Base-by-base conservation (phyloP, 2,797 vertebrate species). In the Selene dorsalis region DNA sequence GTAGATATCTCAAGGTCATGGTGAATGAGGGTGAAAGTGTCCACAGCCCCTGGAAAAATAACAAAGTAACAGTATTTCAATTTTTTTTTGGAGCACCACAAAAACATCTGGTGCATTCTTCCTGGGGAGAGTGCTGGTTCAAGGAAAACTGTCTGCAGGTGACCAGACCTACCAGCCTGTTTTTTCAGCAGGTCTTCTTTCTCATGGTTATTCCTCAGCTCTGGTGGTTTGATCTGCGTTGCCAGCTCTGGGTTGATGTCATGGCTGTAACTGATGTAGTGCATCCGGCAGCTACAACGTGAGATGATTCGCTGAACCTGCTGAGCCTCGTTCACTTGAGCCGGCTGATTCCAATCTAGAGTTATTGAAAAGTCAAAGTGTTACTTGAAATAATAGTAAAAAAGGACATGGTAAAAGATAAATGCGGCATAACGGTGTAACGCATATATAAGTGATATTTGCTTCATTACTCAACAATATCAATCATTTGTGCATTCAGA, bases 241-340 rank as follows among this genome's bases (percentile, higher is more conserved):
- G 96, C 96, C 83, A 99, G 91, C 89, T 99, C 98, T 0, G 98
- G 96, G 93, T 98, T 96, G 22, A 99, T 97, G 90, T 99, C 98
- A 0, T 99, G 98, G 90, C 97, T 99, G 91, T 99, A 99, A 88
- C 98, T 97, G 89, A 99, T 98, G 93, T 99, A 99, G 91, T 98
- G 98, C 98, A 99, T 99, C 83, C 97, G 94, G 89, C 98, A 99
- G 91, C 95, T 99, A 93, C 98, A 99, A 57, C 98, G 98, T 0
- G 98, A 99, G 92, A 99, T 99, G 89, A 99, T 99, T 18, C 98
- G 94, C 91, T 99, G 98, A 50, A 99, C 96, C 89, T 99, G 98
- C 90, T 97, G 97, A 18, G 96, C 93, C 89, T 98, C 97, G 69
- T 97, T 97, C 24, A 96, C 96, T 89, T 98, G 97, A 0, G 97